These are phyloP conservation scores for Drosophila insularis DNA, from an alignment of 1,140 invertebrate species.

Conservation along the genomic window DNA sequence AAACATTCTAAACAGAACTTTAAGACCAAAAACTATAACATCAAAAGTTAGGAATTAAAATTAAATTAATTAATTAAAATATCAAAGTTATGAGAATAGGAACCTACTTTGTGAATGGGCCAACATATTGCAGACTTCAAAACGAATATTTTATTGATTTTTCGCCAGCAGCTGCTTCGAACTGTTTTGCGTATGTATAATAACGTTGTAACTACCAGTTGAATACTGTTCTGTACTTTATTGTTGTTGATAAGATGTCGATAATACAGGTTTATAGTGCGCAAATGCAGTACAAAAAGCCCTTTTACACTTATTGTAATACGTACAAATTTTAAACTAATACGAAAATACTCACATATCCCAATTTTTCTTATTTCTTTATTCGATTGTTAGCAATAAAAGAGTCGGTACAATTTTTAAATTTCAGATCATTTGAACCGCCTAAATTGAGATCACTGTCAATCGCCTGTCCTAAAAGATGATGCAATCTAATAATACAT, in stretches of 20 bases:
- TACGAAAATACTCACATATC: too few relatives aligned
- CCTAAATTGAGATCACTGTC: too few relatives aligned
- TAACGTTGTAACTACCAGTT: conserved; percentile 63
- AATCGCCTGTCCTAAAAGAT: too few relatives aligned
- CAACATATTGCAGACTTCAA: conserved; percentile 66
- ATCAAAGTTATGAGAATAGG: neutral
- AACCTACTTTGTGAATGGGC: conserved; percentile 38
- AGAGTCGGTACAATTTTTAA: too few relatives aligned
- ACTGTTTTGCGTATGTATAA: conserved; percentile 45
- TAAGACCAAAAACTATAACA: conserved; percentile 21
- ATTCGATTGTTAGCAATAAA: too few relatives aligned
- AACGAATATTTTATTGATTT: conserved; percentile 63
- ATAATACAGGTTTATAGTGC: neutral
- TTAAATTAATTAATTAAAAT: neutral
- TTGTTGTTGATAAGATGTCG: conserved; percentile 22
- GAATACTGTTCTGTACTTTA: conserved; percentile 36
- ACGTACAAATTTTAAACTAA: neutral
- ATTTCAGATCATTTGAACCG: too few relatives aligned
- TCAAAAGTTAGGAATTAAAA: neutral
- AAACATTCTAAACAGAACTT: conserved; percentile 34
- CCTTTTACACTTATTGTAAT: neutral
- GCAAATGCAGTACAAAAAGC: neutral
- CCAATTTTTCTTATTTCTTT: too few relatives aligned
- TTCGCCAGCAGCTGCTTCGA: conserved; percentile 48
- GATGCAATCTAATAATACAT: too few relatives aligned